Evolutionary conservation across 2,797 vertebrate genomes (phyloP).

Genomic region (Chiloscyllium punctatum): DNA sequence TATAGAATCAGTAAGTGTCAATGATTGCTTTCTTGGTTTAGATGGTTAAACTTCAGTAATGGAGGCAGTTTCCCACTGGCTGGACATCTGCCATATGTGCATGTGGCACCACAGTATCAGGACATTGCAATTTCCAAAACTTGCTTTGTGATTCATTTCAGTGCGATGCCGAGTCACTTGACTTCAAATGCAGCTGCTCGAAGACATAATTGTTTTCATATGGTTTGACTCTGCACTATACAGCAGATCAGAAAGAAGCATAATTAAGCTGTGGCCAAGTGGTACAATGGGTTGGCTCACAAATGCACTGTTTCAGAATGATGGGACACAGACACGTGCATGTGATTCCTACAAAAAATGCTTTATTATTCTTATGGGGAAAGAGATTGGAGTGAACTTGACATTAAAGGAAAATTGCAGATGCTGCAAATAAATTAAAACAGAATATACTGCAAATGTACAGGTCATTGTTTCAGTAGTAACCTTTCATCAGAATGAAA

Average conservation of each 20-base stretch:
- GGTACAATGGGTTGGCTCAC: not conserved
- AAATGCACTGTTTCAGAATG: not conserved
- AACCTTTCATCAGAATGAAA: not conserved
- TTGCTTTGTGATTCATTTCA: not conserved
- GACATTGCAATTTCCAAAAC: constrained; percentile 2
- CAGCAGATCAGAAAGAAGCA: not conserved
- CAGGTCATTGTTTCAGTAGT: not conserved
- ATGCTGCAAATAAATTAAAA: not conserved
- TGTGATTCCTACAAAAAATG: not conserved
- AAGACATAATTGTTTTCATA: not conserved
- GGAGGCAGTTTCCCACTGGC: not conserved
- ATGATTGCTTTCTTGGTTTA: not conserved
- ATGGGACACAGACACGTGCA: not conserved
- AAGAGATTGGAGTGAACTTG: not conserved
- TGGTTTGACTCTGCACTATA: not conserved
- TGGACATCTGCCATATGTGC: not conserved
- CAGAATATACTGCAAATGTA: not conserved
- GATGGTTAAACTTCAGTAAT: not conserved
- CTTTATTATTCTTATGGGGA: constrained; percentile 2
- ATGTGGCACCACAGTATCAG: not conserved
- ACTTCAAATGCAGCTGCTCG: not conserved
- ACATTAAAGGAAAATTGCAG: not conserved
- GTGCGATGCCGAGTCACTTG: not conserved
- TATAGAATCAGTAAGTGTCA: not conserved
- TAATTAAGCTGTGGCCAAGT: not conserved